phyloP scores from a whole-genome alignment of 2,113 vertebrate species.

The Desmodus rotundus region DNA sequence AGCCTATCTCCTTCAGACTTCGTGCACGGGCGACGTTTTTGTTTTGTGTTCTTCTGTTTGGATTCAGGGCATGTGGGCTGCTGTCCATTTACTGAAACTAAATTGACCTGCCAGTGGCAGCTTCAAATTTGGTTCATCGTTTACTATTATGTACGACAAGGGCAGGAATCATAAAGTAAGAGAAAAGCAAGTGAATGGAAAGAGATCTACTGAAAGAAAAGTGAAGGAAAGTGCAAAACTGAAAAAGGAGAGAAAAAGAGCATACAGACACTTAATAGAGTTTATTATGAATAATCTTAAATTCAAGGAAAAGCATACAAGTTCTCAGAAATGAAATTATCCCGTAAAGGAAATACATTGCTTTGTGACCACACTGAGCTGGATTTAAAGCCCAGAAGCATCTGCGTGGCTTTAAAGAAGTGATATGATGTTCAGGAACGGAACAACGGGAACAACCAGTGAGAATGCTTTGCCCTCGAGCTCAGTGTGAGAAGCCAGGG shows the following conservation, averaged over 20 bases:
- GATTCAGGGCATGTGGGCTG: not conserved
- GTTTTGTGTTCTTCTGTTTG: not conserved
- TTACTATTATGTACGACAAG: not conserved
- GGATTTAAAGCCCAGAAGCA: not conserved
- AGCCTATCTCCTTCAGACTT: not conserved
- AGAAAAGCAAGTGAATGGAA: not conserved
- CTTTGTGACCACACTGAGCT: not conserved
- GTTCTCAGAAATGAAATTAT: not conserved
- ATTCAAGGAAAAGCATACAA: not conserved
- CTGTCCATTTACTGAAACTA: not conserved
- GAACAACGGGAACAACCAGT: not conserved
- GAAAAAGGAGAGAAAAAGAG: not conserved
- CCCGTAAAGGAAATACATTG: not conserved
- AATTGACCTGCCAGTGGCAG: not conserved
- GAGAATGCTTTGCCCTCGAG: not conserved
- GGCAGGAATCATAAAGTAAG: not conserved
- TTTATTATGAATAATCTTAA: not conserved
- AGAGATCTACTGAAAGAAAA: not conserved
- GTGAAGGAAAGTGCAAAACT: not conserved
- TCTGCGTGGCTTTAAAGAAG: not conserved
- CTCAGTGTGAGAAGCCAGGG: not conserved
- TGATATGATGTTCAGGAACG: not conserved
- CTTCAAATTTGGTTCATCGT: not conserved
- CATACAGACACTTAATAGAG: not conserved
- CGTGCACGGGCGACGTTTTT: not conserved